phyloP scores from a whole-genome alignment of 2,888 invertebrate genomes.

The Lobophora halterata region DNA sequence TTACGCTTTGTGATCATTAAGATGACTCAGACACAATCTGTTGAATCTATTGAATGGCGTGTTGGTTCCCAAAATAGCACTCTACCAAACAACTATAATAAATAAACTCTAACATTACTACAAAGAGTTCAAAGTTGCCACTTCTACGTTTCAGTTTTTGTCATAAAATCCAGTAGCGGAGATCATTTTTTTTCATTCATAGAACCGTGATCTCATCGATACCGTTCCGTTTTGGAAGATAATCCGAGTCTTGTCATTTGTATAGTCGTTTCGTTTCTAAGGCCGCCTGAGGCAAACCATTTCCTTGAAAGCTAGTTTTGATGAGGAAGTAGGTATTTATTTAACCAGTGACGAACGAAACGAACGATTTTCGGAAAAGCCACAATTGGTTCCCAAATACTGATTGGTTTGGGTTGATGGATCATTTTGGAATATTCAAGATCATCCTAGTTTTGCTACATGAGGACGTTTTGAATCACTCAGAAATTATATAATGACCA shows the following conservation, averaged over 20 bases:
- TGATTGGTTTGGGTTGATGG: no score
- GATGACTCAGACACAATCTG: conserved; percentile 57
- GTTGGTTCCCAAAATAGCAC: conserved; percentile 34
- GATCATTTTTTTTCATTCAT: conserved; percentile 56
- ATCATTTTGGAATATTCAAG: no score
- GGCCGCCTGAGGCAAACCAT: conserved; percentile 38
- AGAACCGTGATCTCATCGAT: conserved; percentile 60
- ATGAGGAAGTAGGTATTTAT: conserved; percentile 12
- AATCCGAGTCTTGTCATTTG: conserved; percentile 35
- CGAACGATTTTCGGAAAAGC: no score
- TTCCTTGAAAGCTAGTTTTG: conserved; percentile 33
- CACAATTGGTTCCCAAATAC: no score
- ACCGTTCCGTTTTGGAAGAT: conserved; percentile 42
- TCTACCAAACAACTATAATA: conserved; percentile 5
- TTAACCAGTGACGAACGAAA: no score
- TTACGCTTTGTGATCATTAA: conserved; percentile 50
- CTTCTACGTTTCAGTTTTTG: conserved; percentile 2
- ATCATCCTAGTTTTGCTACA: no score
- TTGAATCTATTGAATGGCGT: conserved; percentile 45
- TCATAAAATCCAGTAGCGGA: conserved; percentile 24
- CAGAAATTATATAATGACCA: no score
- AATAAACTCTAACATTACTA: conserved; percentile 13
- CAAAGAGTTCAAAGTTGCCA: conserved; percentile 8
- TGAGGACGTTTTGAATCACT: no score
- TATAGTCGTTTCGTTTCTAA: conserved; percentile 43